These are phyloP conservation scores for Apeira syringaria DNA, from an alignment of 2,888 invertebrate genomes.

Conservation along the genomic window DNA sequence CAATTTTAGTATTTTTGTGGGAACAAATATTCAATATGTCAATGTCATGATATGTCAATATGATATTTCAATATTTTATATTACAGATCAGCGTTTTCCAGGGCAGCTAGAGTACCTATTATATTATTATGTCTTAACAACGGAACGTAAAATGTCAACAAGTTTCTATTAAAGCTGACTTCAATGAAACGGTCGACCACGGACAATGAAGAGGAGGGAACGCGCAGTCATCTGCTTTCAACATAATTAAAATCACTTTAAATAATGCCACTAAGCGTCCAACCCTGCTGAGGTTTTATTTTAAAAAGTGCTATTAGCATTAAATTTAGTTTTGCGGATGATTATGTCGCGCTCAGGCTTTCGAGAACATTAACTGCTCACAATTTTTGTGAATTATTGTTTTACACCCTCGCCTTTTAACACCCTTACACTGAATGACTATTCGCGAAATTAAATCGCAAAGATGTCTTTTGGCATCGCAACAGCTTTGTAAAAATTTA, in stretches of 20 bases:
- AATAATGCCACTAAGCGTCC: constrained; percentile 79
- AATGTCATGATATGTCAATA: no score
- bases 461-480: constrained; percentile 38
- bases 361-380: constrained; percentile 71
- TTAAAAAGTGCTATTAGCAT: constrained; percentile 82
- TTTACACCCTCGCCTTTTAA: constrained; percentile 70
- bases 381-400: constrained; percentile 81
- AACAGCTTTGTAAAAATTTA: no score
- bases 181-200: constrained; percentile 36
- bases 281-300: constrained; percentile 75
- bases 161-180: constrained; percentile 43
- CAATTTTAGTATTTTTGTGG: no score
- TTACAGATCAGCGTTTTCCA: no score
- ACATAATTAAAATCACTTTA: constrained; percentile 84
- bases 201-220: constrained; percentile 81
- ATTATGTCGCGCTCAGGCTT: constrained; percentile 78
- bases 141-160: constrained; percentile 45
- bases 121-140: no score
- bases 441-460: constrained; percentile 51
- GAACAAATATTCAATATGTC: no score
- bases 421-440: constrained; percentile 68
- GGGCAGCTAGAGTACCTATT: no score
- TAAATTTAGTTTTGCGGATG: constrained; percentile 82
- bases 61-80: no score
- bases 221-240: constrained; percentile 80